Conservation (phyloP, 2,113 vertebrate genomes). For the Seriola quinqueradiata region DNA sequence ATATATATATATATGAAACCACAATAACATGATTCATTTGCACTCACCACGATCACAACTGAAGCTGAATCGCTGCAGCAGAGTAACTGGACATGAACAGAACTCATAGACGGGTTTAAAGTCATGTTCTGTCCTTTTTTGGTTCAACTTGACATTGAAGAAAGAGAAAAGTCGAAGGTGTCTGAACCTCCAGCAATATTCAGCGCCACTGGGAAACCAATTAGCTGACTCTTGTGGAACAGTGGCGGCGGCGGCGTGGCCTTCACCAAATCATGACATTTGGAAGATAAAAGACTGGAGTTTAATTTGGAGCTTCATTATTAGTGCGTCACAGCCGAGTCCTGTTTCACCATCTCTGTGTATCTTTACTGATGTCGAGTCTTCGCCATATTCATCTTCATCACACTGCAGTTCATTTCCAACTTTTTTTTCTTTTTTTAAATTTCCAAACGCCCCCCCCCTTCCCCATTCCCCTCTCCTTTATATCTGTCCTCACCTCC, state of each 20-base stretch:
- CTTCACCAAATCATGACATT: not conserved
- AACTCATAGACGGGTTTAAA: not conserved
- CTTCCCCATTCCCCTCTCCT: not conserved
- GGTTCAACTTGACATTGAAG: no score
- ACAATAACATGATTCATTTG: not conserved
- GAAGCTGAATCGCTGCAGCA: not conserved
- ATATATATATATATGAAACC: no score
- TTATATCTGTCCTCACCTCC: conserved; percentile 24
- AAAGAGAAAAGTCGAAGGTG: not conserved
- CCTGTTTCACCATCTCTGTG: no score
- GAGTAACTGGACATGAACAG: not conserved
- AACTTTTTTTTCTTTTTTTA: not conserved
- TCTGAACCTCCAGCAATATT: not conserved
- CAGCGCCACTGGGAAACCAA: not conserved
- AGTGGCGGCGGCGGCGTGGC: not conserved
- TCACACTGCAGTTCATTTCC: not conserved
- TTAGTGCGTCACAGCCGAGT: not conserved
- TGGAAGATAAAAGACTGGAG: not conserved
- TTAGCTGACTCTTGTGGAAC: not conserved
- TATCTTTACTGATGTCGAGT: not conserved
- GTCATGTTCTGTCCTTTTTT: no score
- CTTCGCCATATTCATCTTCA: not conserved
- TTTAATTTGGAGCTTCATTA: not conserved
- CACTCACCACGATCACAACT: not conserved
- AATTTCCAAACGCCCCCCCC: not conserved